Conservation (phyloP, 2,797 vertebrate genomes). For the Macroramphosus scolopax region DNA sequence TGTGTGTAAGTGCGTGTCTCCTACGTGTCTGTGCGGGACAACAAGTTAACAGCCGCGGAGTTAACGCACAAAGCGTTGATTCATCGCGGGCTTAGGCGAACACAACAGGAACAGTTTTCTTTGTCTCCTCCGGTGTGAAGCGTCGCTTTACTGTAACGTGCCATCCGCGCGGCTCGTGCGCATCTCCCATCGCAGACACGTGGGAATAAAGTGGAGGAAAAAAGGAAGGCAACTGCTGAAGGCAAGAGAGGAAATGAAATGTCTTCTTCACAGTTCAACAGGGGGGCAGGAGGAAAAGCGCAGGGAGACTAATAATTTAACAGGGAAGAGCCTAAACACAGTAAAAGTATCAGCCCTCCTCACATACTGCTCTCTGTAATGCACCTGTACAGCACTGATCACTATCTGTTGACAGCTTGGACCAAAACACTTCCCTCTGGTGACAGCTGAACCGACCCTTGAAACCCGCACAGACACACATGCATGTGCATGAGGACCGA, state of each 20-base stretch:
- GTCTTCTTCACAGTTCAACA: conserved; percentile 14
- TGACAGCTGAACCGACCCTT: conserved; percentile 14
- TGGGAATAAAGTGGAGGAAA: conserved; percentile 2
- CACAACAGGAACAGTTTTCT: conserved; percentile 35
- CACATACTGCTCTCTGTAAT: conserved; percentile 4
- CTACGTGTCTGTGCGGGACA: conserved; percentile 23
- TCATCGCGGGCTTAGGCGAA: conserved; percentile 34
- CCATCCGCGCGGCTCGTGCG: conserved; percentile 12
- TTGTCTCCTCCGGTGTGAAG: conserved; percentile 30
- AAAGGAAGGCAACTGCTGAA: neutral
- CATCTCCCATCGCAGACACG: conserved; percentile 2
- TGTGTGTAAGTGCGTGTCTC: conserved; percentile 9
- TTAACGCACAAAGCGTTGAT: conserved; percentile 40
- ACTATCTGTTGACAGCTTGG: conserved; percentile 27
- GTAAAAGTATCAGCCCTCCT: conserved; percentile 11
- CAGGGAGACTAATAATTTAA: too few relatives aligned
- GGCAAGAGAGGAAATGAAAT: conserved; percentile 31
- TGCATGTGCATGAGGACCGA: conserved; percentile 14
- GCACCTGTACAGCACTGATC: conserved; percentile 21
- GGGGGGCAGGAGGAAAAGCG: conserved; percentile 4
- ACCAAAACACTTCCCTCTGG: conserved; percentile 23
- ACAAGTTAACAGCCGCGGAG: conserved; percentile 18
- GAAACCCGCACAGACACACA: conserved; percentile 2
- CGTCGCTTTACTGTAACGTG: conserved; percentile 10
- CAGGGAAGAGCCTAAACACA: conserved; percentile 3